These are phyloP conservation scores for Sparus aurata DNA, from an alignment of 2,797 vertebrate species.

Conservation along the genomic window DNA sequence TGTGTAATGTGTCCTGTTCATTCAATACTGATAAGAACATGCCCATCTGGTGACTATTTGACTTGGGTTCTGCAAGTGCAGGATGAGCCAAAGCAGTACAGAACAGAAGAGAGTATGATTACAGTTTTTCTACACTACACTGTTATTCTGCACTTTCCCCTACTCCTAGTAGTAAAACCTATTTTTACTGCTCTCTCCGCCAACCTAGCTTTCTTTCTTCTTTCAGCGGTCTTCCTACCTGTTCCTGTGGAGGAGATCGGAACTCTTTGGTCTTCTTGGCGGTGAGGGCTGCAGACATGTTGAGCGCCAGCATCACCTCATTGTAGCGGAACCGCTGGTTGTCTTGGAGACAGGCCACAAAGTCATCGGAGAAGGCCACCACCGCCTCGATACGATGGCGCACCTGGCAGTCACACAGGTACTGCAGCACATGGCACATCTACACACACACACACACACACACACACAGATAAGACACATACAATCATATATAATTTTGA, in stretches of 20 bases:
- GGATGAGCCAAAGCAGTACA: background rate
- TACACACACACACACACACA: slow-evolving; percentile 59
- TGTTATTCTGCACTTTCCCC: background rate
- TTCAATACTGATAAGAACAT: background rate
- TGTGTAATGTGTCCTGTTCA: background rate
- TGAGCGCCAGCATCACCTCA: slow-evolving; percentile 97
- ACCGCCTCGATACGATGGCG: slow-evolving; percentile 96
- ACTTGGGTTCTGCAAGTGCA: background rate
- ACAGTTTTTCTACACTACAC: background rate
- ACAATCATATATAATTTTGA: background rate
- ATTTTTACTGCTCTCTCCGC: background rate
- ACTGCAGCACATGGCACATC: slow-evolving; percentile 97
- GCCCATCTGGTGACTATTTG: background rate
- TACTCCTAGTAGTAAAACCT: background rate
- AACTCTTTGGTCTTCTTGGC: slow-evolving; percentile 98
- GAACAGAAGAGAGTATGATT: background rate
- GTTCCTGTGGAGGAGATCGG: slow-evolving; percentile 95
- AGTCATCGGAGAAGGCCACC: slow-evolving; percentile 96
- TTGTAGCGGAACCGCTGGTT: slow-evolving; percentile 97
- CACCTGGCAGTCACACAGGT: slow-evolving; percentile 96
- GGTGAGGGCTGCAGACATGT: slow-evolving; percentile 97
- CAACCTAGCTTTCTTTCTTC: background rate
- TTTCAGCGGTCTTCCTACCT: slow-evolving; percentile 82
- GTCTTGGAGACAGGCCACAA: slow-evolving; percentile 95
- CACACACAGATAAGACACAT: background rate